A percentile compares a stretch with the other conserved stretches of the same genome.
Conservation (phyloP, 2,113 vertebrate species). For the Odocoileus virginianus region DNA sequence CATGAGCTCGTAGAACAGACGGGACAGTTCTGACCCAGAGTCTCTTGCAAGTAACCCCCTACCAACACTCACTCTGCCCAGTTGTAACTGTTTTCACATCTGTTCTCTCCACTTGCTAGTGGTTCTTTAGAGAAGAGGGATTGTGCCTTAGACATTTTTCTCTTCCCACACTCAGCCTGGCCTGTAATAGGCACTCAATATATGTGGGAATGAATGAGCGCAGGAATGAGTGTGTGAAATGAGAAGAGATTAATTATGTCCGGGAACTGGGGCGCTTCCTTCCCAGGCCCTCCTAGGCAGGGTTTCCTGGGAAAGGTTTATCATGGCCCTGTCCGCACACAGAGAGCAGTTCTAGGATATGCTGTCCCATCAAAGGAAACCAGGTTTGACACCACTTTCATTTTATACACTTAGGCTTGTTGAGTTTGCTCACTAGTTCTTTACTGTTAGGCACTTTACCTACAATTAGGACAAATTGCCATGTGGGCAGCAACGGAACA, state of each 20-base stretch:
- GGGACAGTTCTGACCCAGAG: not conserved
- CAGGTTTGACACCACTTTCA: conserved; percentile 40
- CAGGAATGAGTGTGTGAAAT: not conserved
- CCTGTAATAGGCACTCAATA: not conserved
- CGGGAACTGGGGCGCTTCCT: accelerated
- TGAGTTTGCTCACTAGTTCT: conserved; percentile 14
- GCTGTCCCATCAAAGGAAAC: conserved; percentile 20
- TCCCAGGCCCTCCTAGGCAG: not conserved
- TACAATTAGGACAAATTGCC: conserved; percentile 65
- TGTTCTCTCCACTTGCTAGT: accelerated
- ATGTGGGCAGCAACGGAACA: not conserved
- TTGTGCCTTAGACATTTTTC: not conserved
- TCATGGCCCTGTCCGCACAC: not conserved
- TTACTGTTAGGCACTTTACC: conserved; percentile 45
- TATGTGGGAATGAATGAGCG: not conserved
- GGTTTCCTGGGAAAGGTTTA: not conserved
- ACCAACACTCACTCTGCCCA: not conserved
- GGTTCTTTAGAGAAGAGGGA: not conserved
- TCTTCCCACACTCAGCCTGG: not conserved
- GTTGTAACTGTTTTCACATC: not conserved
- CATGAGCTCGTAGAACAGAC: not conserved
- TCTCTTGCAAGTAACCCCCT: not conserved
- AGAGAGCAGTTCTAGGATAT: not conserved
- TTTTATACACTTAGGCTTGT: conserved; percentile 53
- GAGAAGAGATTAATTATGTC: not conserved